Base-by-base conservation (phyloP, 2,888 invertebrate genomes). In the Ophion obscuratus region DNA sequence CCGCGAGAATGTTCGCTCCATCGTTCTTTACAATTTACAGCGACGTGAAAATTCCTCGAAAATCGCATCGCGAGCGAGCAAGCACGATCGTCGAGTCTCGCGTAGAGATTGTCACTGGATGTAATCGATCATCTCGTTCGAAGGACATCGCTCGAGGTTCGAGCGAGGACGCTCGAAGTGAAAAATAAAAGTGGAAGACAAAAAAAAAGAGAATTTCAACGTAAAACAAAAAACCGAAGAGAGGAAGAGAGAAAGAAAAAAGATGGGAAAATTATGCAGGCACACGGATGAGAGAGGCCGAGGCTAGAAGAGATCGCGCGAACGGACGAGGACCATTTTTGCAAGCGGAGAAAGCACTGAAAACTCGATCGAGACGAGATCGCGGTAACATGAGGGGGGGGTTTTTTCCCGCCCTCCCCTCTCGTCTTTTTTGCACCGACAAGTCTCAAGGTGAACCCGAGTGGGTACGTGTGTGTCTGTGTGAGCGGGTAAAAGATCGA, bases 371-470 rank as follows among this genome's bases (percentile, higher is more conserved):
- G 64, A 80, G 64, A 47, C 27, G 75, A 64, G 79, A 80, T 80
- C 79, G 64, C 53, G 64, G 27, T 64, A 71, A 71, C 27, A 17
- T 61, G 61, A 17, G 31, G 67, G 31, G 67, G 24, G 1, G 9
- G 36, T 61, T 62, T 62, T 62, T 71, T 62, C 31, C 74, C n/a
- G 3, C 62, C n/a, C 17, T 66, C 53, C 20, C 53, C 17, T 53
- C 20, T 9, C 11, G 53, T 53, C 53, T 53, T 76, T 76, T 76
- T 66, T 64, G 78, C 78, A 61, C 78, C 68, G 31, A 31, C 59
- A n/a, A 78, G 70, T 78, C 78, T 78, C 78, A 78, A 78, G 78
- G 78, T 78, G 78, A 78, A 78, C 68, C 20, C 20, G 73, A 73
- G 36, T 36, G 40, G 17, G 73, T 61, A 59, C 59, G 53, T 53